Evolutionary conservation across 2,797 vertebrate genomes (phyloP), one percentile per base, ranked within the genome.

Genomic region (Channa striata): DNA sequence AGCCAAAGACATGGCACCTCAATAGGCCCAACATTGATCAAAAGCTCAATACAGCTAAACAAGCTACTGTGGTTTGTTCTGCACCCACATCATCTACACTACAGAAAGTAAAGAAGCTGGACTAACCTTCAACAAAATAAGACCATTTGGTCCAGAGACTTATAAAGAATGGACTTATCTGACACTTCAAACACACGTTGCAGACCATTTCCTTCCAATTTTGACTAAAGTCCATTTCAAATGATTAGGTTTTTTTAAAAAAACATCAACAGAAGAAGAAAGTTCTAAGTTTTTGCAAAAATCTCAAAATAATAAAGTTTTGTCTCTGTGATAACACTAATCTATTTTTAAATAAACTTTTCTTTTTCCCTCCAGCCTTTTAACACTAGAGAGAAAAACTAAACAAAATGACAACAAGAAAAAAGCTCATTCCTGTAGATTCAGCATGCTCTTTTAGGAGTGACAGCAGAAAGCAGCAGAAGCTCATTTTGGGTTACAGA

Each of bases 1-100:
- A 61, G 74, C 42, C 80, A 72, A 69, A 73, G 68, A 72, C 68
- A 79, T 11, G 49, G 51, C 49, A 59, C 16, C 56, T 75, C 62
- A 78, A 46, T 37, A 58, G 17, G 16, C 53, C 44, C 53, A 61
- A 33, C 72, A 81, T 70, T 59, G 74, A 87, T 81, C 79, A 57
- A 43, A 36, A 61, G 78, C 67, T 83, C 79, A 59, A 74, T 80
- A 59, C 37, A 53, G 56, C 65, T 53, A 19, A 19, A 69, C 20
- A 69, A 59, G 67, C 34, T 50, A 66, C 66, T 72, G 65, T 59
- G 64, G 42, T 72, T 30, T 60, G 67, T 48, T 70, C 64, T 68
- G 39, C 17, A 47, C 19, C 19, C 13, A 47, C 48, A 66, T 21
- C 48, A 61, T 44, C 36, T 19, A 65, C 43, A 61, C 3, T 23